Percentiles rank a stretch among this genome's conserved stretches.
Evolutionary conservation across 2,888 invertebrate species (phyloP).

Genomic region (Dolomedes plantarius): DNA sequence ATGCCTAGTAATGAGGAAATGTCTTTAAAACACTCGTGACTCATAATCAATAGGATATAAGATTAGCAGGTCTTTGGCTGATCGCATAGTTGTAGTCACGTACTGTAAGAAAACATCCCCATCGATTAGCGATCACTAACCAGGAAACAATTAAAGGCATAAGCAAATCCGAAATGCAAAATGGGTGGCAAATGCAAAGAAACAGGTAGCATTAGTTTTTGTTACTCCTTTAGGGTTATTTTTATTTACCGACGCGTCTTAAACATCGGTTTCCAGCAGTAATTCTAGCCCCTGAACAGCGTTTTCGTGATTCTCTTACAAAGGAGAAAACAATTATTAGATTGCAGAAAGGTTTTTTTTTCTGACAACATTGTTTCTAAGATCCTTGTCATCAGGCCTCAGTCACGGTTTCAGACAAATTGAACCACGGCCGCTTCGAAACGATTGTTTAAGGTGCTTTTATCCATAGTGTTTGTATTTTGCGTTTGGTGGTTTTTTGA

Average conservation of each 20-base stretch:
- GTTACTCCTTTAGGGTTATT: constrained; percentile 20
- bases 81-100: constrained; percentile 7
- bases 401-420: constrained; percentile 51
- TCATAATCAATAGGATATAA: background rate
- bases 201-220: constrained; percentile 36
- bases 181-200: constrained; percentile 42
- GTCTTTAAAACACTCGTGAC: background rate
- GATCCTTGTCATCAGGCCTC: constrained; percentile 52
- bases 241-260: constrained; percentile 47
- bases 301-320: constrained; percentile 55
- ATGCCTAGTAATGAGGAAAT: background rate
- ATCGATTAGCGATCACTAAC: constrained; percentile 36
- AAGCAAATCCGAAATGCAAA: constrained; percentile 11
- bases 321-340: constrained; percentile 54
- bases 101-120: constrained; percentile 15
- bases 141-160: constrained; percentile 32
- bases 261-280: constrained; percentile 53
- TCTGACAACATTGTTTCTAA: constrained; percentile 46
- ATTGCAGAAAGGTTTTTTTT: background rate
- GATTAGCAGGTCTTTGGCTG: background rate
- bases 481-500: background rate
- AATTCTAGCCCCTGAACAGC: constrained; percentile 42
- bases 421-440: constrained; percentile 5
- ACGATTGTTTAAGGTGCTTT: background rate
- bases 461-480: background rate